phyloP scores from a whole-genome alignment of 1,140 invertebrate genomes.

The Anoplolepis gracilipes region DNA sequence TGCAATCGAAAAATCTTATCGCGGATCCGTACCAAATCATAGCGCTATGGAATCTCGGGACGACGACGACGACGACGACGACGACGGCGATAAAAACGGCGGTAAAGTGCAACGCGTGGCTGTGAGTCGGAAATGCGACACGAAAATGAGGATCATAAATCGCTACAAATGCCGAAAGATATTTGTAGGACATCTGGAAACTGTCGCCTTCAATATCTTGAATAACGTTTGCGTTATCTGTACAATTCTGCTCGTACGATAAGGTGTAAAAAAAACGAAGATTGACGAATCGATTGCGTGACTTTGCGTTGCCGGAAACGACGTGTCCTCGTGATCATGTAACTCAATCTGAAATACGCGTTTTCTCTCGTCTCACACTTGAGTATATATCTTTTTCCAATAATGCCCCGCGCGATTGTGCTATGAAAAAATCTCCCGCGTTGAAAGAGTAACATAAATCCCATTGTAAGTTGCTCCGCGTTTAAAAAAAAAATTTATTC shows the following conservation, averaged over 20 bases:
- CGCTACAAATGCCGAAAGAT: background rate
- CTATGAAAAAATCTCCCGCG: background rate
- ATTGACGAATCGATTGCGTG: slow-evolving; percentile 2
- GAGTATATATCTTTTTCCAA: background rate
- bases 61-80: background rate
- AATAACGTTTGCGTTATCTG: background rate
- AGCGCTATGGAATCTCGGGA: background rate
- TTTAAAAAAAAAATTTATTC: background rate
- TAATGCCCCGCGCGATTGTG: background rate
- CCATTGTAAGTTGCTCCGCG: background rate
- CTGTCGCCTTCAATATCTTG: background rate
- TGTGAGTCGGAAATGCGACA: slow-evolving; percentile 1
- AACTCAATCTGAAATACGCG: background rate
- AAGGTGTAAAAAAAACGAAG: background rate
- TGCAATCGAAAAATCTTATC: background rate
- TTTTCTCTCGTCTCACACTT: background rate
- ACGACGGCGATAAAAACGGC: background rate
- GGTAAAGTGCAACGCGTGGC: background rate
- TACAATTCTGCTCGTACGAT: slow-evolving; percentile 7
- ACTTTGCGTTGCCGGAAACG: slow-evolving; percentile 10
- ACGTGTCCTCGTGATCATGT: background rate
- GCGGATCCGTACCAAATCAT: background rate
- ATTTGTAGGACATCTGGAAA: background rate
- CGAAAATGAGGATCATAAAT: slow-evolving; percentile 14
- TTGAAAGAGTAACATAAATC: background rate